phyloP scores from a whole-genome alignment of 2,113 vertebrate species.

The Aythya baeri region DNA sequence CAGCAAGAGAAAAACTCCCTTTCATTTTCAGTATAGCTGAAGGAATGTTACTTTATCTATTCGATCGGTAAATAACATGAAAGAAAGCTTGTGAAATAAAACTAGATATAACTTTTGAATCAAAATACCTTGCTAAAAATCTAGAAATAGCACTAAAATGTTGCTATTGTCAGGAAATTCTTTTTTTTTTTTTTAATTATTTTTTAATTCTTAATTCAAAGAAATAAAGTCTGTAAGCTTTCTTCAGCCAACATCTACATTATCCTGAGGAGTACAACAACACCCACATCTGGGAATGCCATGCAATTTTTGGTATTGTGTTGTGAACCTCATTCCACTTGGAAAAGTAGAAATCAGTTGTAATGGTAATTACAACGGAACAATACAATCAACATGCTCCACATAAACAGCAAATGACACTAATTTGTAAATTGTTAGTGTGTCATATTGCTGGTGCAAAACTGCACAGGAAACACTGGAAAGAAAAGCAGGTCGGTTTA shows the following conservation, averaged over 20 bases:
- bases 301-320: fast-evolving
- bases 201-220: not conserved
- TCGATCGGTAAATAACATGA: not conserved
- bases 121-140: not conserved
- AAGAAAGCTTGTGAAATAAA: not conserved
- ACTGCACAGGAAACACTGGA: fast-evolving
- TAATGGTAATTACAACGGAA: not conserved
- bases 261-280: not conserved
- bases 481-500: not conserved
- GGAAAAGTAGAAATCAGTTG: not conserved
- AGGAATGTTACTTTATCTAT: not conserved
- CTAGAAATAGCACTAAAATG: not conserved
- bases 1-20: not conserved
- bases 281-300: not conserved
- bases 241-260: not conserved
- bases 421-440: not conserved
- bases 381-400: not conserved
- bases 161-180: not conserved
- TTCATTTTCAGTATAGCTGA: no score
- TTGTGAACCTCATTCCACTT: not conserved
- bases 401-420: not conserved
- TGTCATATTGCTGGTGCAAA: not conserved
- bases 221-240: not conserved
- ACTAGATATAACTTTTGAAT: not conserved
- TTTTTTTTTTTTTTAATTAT: not conserved